Evolutionary conservation across 2,113 vertebrate genomes (phyloP), one percentile per base, ranked within the genome.

Genomic region (Okapia johnstoni): DNA sequence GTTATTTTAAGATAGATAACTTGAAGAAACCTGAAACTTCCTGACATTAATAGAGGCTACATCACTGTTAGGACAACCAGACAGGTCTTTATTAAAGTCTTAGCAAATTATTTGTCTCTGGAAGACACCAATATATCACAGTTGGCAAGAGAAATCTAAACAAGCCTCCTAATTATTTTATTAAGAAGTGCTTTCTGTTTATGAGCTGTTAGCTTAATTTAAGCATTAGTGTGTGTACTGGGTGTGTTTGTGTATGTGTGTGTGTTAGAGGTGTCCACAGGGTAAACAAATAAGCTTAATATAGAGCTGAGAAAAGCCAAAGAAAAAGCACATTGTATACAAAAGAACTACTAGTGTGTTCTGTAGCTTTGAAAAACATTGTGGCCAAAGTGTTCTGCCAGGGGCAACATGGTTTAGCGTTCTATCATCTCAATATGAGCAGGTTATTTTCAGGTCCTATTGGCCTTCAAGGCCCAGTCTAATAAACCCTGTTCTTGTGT

Each of bases 351-450:
- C 26, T 73, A 48, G 13, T 80, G 5, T 73, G 85, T 96, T 98
- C 80, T 95, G 90, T 11, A 89, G 0, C 43, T 97, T 97, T 98
- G 57, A 96, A 98, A 98, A 96, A 97, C 84, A 16, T 0, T 94
- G 88, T 94, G 93, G 91, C 80, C 91, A 98, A 97, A 96, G 98
- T 98, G 97, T 97, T 97, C 97, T 98, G 97, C 98, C 98, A 98
- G 89, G 88, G 94, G 66, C 88, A 97, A 95, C 81, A 85, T 81
- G 97, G 92, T 85, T 95, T 98, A 97, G 76, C 5, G 6, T 43
- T 98, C 96, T 97, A 77, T 96, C 96, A 93, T 97, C 87, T 61
- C 66, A 57, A 8, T 61, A 11, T 85, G 60, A 97, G 91, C 88
- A 93, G 60, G 55, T 28, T 97, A 50, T 88, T 96, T 97, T 94